Evolutionary conservation across 1,140 invertebrate species (phyloP), one percentile per base, ranked within the genome.

Genomic region (Sipha flava): DNA sequence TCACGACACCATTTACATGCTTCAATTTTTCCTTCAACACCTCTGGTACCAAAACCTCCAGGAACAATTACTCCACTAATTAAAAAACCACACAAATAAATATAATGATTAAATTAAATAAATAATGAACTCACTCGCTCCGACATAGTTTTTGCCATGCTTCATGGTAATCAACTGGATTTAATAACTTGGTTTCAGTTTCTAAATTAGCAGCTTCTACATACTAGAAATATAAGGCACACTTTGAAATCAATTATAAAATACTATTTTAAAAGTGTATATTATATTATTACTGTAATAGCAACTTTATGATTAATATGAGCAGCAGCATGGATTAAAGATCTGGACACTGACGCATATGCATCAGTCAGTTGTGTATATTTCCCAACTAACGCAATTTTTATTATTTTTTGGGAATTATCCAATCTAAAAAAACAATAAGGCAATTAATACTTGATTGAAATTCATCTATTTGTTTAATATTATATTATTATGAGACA

Each of bases 371-470:
- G 87, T 85, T 95, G 93, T 0, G 97, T 98, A 84, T 99, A 99
- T 88, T 99, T 99, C 10, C 98, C 98, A n/a, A 99, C 98, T 18
- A 99, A 87, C 23, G 93, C 94, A 81, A 99, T 99, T 52, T 89
- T 93, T 0, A 98, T 93, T 84, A 92, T 90, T 82, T 93, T 91
- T 16, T 91, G 88, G 2, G 95, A 85, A 82, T 91, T 91, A 81
- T 96, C 93, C n/a, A 92, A 89, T 12, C 92, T 89, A 81, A 59
- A 85, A n/a, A n/a, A 81, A 79, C 40, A 82, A 80, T 21, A 80
- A n/a, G n/a, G n/a, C n/a, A n/a, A n/a, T 62, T 12, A 62, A 62
- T 3, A 52, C 2, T 40, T 14, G n/a, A 14, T n/a, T 62, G 64
- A 23, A 52, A 59, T 29, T 7, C 12, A 43, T 9, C 3, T 57